Evolutionary conservation across 2,113 vertebrate genomes (phyloP).

Genomic region (Zapornia atra): DNA sequence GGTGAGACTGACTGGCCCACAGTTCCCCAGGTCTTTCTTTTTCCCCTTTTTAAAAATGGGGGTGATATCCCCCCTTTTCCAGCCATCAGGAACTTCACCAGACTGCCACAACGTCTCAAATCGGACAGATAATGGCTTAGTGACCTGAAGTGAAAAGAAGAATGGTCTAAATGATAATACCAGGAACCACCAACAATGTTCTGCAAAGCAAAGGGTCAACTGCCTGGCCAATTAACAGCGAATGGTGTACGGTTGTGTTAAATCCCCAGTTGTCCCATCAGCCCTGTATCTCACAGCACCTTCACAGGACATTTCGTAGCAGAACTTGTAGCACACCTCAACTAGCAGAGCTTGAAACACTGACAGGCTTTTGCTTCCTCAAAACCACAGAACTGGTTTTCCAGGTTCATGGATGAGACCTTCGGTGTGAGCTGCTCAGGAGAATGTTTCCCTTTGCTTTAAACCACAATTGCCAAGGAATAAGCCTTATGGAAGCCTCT

Average conservation of each 20-base stretch:
- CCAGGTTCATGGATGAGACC: background rate
- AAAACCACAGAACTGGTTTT: background rate
- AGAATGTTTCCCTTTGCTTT: background rate
- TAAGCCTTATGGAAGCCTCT: background rate
- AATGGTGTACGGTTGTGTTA: fast-evolving
- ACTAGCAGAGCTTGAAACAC: background rate
- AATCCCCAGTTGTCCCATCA: background rate
- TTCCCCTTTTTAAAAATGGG: too few species aligned
- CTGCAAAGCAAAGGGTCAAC: background rate
- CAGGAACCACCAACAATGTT: fast-evolving
- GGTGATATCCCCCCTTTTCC: too few species aligned
- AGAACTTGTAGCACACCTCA: background rate
- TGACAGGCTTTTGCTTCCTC: background rate
- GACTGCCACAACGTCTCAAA: too few species aligned
- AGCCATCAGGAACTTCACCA: too few species aligned
- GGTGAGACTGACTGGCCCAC: too few species aligned
- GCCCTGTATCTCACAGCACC: background rate
- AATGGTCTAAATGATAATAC: fast-evolving
- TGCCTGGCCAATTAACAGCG: fast-evolving
- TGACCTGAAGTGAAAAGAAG: background rate
- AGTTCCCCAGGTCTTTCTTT: too few species aligned
- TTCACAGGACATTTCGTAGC: background rate
- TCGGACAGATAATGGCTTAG: too few species aligned
- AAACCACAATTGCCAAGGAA: background rate
- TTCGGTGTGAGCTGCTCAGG: fast-evolving